Percentiles rank a stretch among this genome's conserved stretches.
Conservation (phyloP, 1,140 invertebrate genomes). For the Papilio glaucus region DNA sequence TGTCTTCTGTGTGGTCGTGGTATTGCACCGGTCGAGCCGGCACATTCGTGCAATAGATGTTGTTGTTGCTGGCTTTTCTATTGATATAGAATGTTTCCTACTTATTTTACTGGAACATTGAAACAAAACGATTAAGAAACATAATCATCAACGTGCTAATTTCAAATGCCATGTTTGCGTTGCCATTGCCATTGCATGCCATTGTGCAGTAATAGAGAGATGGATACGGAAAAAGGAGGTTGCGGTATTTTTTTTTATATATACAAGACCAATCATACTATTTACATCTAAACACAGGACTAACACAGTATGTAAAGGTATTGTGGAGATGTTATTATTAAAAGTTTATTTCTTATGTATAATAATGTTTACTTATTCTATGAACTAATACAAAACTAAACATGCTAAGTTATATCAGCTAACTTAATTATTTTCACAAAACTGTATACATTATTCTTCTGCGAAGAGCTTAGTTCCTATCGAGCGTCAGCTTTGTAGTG, state of each 20-base stretch:
- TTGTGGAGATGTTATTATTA: constrained; percentile 58
- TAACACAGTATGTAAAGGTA: constrained; percentile 41
- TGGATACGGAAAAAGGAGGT: neutral
- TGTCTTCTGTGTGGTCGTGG: too few relatives aligned
- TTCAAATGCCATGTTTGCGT: too few relatives aligned
- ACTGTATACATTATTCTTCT: constrained; percentile 63
- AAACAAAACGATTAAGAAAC: too few relatives aligned
- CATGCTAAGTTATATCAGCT: constrained; percentile 71
- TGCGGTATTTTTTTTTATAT: neutral
- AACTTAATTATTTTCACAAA: constrained; percentile 71
- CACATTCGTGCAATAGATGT: too few relatives aligned
- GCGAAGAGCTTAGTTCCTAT: constrained; percentile 59
- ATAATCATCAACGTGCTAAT: too few relatives aligned
- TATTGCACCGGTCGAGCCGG: too few relatives aligned
- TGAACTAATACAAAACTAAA: constrained; percentile 70
- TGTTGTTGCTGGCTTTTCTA: too few relatives aligned
- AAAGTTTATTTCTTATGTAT: constrained; percentile 82
- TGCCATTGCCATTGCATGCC: too few relatives aligned
- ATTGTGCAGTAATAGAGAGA: neutral
- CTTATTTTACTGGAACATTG: too few relatives aligned
- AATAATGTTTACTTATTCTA: constrained; percentile 78
- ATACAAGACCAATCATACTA: constrained; percentile 1
- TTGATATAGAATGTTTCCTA: too few relatives aligned
- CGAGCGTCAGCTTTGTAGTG: constrained; percentile 65
- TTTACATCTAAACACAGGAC: neutral